These are phyloP conservation scores for Musca domestica DNA, from an alignment of 1,140 invertebrate genomes.

Conservation along the genomic window DNA sequence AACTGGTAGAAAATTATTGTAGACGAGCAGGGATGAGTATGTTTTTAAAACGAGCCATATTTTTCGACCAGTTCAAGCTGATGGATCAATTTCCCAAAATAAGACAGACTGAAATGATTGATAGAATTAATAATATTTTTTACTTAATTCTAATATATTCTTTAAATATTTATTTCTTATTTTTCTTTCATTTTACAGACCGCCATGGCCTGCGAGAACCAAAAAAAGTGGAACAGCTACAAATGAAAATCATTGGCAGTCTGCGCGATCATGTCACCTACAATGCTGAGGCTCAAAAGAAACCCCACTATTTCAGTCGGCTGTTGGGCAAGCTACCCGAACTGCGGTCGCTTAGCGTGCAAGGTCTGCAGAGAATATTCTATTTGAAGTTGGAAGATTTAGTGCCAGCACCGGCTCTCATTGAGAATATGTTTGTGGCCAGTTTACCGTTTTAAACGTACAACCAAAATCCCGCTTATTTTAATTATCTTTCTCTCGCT, in stretches of 20 bases:
- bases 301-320: constrained; percentile 87
- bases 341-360: constrained; percentile 84
- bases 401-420: constrained; percentile 85
- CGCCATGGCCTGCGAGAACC: constrained; percentile 89
- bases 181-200: constrained; percentile 63
- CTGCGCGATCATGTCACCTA: constrained; percentile 92
- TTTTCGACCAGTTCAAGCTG: too few species aligned
- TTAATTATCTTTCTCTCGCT: too few species aligned
- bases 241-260: constrained; percentile 93
- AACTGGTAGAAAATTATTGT: too few species aligned
- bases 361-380: constrained; percentile 91
- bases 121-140: too few species aligned
- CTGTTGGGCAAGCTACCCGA: constrained; percentile 89
- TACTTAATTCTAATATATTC: too few species aligned
- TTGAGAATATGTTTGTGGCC: constrained; percentile 92
- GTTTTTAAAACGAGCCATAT: too few species aligned
- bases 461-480: background rate
- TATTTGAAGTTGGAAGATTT: constrained; percentile 91
- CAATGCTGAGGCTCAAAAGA: constrained; percentile 83
- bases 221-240: constrained; percentile 86
- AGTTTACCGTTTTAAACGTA: constrained; percentile 81
- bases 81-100: background rate
- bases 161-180: background rate
- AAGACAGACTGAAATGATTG: too few species aligned
- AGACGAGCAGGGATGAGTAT: too few species aligned